Conservation (phyloP, 2,113 vertebrate species). For the Dicaeum eximium region DNA sequence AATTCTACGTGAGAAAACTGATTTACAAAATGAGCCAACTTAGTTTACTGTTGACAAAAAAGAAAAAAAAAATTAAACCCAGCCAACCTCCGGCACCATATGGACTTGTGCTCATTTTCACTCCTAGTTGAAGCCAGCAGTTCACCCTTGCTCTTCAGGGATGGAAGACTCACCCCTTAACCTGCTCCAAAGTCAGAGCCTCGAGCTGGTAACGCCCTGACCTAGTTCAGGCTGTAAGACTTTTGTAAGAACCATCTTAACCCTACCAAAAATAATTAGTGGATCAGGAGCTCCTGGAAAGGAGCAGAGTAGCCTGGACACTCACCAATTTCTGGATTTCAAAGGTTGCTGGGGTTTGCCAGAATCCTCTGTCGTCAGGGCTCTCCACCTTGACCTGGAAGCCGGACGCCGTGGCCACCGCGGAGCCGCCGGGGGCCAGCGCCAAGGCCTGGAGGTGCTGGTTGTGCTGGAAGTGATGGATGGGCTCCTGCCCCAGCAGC, state of each 20-base stretch:
- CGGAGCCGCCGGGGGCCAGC: constrained; percentile 71
- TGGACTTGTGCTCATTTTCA: constrained; percentile 44
- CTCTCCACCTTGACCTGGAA: constrained; percentile 79
- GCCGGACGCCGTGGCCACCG: constrained; percentile 79
- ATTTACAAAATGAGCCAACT: constrained; percentile 48
- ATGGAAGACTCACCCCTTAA: not conserved
- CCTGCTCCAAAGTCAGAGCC: not conserved
- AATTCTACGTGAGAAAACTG: constrained; percentile 28
- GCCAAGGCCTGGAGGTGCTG: constrained; percentile 80
- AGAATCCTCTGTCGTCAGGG: constrained; percentile 80
- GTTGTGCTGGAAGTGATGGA: constrained; percentile 83
- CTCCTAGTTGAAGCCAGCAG: constrained; percentile 20
- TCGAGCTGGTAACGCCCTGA: not conserved
- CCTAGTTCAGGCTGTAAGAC: not conserved
- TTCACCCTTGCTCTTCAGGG: constrained; percentile 3
- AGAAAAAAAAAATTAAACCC: not conserved
- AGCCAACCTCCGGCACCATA: constrained; percentile 46
- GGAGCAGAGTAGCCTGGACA: not conserved
- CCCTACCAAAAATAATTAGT: not conserved
- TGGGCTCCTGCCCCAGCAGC: constrained; percentile 78
- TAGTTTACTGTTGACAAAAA: constrained; percentile 52
- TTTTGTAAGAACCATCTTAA: not conserved
- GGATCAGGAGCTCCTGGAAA: not conserved
- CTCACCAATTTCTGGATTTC: constrained; percentile 86
- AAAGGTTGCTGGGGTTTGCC: constrained; percentile 76